Conservation (phyloP, 2,888 invertebrate genomes). For the Stomorhina lunata region DNA sequence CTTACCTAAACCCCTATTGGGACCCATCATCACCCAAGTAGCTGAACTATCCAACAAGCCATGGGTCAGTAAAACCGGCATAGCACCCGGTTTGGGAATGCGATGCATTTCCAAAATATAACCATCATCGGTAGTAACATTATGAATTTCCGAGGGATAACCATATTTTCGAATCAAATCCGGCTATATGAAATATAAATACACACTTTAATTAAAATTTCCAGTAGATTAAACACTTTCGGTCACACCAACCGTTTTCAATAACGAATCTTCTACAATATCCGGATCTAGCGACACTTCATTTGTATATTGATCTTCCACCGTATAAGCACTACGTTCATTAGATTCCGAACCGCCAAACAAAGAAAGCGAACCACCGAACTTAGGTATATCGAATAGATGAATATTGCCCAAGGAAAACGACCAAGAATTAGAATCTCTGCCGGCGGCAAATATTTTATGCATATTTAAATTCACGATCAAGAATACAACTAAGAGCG, state of each 20-base stretch:
- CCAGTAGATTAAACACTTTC: neutral
- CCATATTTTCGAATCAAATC: slow-evolving; percentile 83
- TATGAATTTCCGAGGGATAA: slow-evolving; percentile 84
- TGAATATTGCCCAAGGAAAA: slow-evolving; percentile 70
- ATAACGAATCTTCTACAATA: slow-evolving; percentile 73
- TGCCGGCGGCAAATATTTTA: neutral
- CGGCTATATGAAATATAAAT: slow-evolving; percentile 76
- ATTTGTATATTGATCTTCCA: slow-evolving; percentile 34
- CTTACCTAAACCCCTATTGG: slow-evolving; percentile 84
- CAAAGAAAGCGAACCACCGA: slow-evolving; percentile 40
- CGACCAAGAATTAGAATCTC: slow-evolving; percentile 64
- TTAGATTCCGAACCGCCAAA: slow-evolving; percentile 54
- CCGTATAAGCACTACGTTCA: slow-evolving; percentile 33
- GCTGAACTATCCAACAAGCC: slow-evolving; percentile 87
- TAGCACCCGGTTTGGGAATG: slow-evolving; percentile 82
- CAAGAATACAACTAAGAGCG: neutral
- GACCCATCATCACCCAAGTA: slow-evolving; percentile 87
- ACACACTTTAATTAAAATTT: neutral
- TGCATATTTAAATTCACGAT: neutral
- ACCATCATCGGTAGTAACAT: slow-evolving; percentile 86
- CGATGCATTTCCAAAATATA: slow-evolving; percentile 89
- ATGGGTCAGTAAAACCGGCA: slow-evolving; percentile 84
- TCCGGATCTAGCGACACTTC: slow-evolving; percentile 71
- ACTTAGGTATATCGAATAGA: slow-evolving; percentile 71
- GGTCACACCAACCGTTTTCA: slow-evolving; percentile 74